Conservation (phyloP, 2,888 invertebrate genomes). For the Dascillus cervinus region DNA sequence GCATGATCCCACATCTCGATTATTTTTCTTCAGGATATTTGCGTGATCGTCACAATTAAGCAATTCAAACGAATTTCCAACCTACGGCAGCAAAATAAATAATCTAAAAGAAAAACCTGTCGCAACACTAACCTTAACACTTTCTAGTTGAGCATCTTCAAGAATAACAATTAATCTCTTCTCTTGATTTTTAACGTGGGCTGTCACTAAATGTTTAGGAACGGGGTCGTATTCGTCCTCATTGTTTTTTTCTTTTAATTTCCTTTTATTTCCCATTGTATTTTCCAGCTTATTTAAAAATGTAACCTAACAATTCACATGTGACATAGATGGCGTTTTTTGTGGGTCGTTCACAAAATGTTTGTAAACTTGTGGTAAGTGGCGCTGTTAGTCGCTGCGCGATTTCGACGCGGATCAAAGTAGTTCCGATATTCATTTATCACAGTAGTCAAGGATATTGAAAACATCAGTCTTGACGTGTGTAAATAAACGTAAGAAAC, state of each 20-base stretch:
- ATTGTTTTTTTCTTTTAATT: constrained; percentile 43
- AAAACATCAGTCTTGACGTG: constrained; percentile 9
- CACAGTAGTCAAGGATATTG: constrained; percentile 6
- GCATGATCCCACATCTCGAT: constrained; percentile 79
- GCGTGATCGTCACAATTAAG: constrained; percentile 92
- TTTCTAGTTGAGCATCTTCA: constrained; percentile 91
- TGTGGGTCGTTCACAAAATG: too few relatives aligned
- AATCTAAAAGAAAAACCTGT: too few relatives aligned
- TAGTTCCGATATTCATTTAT: constrained; percentile 1
- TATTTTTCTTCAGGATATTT: constrained; percentile 74
- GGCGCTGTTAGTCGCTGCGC: background rate
- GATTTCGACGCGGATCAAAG: too few relatives aligned
- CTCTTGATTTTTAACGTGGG: constrained; percentile 73
- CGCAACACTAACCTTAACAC: constrained; percentile 79
- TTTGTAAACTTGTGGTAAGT: background rate
- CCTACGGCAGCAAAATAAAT: constrained; percentile 46
- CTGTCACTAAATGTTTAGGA: constrained; percentile 69
- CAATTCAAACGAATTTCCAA: constrained; percentile 80
- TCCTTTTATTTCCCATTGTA: constrained; percentile 50
- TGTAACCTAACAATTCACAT: too few relatives aligned
- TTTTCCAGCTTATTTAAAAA: too few relatives aligned
- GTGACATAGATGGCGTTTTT: too few relatives aligned
- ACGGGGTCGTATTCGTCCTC: constrained; percentile 72
- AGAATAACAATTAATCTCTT: constrained; percentile 88
- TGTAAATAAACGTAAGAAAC: background rate